Conservation (phyloP, 23 tunicate genomes). For the Clavelina lepadiformis region DNA sequence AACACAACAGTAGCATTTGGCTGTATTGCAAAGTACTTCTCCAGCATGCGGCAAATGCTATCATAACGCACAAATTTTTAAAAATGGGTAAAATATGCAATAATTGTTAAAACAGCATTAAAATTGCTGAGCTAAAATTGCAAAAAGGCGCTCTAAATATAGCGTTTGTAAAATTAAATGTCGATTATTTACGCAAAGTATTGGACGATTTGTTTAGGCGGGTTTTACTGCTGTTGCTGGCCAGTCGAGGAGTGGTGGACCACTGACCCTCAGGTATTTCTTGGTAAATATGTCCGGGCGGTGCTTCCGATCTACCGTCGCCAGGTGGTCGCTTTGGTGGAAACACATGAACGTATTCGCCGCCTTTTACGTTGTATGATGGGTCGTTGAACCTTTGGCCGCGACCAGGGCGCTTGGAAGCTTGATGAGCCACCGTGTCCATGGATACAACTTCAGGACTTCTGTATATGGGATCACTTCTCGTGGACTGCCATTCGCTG, state of each 20-base stretch:
- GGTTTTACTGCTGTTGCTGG: background rate
- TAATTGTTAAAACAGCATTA: too few relatives aligned
- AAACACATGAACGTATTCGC: conserved; percentile 18
- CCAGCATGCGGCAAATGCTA: too few relatives aligned
- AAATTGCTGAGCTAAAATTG: too few relatives aligned
- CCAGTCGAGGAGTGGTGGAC: background rate
- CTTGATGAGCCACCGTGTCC: background rate
- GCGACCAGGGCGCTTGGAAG: background rate
- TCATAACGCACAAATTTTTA: too few relatives aligned
- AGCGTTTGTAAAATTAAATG: too few relatives aligned
- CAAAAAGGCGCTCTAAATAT: too few relatives aligned
- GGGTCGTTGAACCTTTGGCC: background rate
- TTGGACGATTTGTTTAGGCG: too few relatives aligned
- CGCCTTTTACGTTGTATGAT: background rate
- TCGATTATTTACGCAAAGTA: too few relatives aligned
- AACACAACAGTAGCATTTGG: too few relatives aligned
- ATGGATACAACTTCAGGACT: background rate
- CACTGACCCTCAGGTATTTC: conserved; percentile 10
- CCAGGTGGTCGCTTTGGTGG: conserved; percentile 32
- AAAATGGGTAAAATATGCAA: too few relatives aligned
- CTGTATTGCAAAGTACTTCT: too few relatives aligned
- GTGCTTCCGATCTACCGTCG: conserved; percentile 1
- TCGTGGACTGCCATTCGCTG: conserved; percentile 5
- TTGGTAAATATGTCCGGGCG: conserved; percentile 2
- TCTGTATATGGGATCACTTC: background rate